Conservation (phyloP, 2,797 vertebrate genomes). For the Nasua narica region DNA sequence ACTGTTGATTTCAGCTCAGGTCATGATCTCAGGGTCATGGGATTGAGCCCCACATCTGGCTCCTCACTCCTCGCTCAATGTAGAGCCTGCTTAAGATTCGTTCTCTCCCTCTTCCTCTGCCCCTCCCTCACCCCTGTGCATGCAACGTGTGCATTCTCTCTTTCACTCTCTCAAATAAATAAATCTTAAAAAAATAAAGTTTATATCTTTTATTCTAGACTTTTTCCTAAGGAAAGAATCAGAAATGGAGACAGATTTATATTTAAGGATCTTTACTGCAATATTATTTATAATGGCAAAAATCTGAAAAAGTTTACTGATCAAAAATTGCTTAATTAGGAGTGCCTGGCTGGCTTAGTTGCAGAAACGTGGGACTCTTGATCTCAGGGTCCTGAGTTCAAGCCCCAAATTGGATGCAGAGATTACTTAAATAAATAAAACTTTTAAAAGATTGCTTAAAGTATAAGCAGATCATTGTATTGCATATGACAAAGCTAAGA, state of each 20-base stretch:
- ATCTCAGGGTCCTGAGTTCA: background rate
- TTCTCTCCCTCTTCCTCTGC: too few species aligned
- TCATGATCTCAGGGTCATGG: background rate
- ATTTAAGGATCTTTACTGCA: background rate
- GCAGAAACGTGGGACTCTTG: background rate
- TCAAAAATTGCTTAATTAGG: conserved; percentile 10
- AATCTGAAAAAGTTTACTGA: background rate
- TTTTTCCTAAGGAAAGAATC: background rate
- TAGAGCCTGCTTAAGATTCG: too few species aligned
- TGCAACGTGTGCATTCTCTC: too few species aligned
- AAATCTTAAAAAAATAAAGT: background rate
- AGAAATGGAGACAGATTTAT: background rate
- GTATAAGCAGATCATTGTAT: background rate
- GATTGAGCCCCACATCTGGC: background rate
- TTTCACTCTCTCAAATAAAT: too few species aligned
- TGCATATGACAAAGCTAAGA: background rate
- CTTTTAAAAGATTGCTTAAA: background rate
- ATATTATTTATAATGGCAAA: background rate
- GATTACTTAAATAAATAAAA: background rate
- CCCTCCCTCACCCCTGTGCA: too few species aligned
- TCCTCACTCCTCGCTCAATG: too few species aligned
- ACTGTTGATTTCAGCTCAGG: background rate
- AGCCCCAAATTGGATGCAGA: background rate
- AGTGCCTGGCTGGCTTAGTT: background rate
- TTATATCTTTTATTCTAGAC: background rate